phyloP scores from a whole-genome alignment of 2,113 vertebrate genomes.

The Amblyornis subalaris region DNA sequence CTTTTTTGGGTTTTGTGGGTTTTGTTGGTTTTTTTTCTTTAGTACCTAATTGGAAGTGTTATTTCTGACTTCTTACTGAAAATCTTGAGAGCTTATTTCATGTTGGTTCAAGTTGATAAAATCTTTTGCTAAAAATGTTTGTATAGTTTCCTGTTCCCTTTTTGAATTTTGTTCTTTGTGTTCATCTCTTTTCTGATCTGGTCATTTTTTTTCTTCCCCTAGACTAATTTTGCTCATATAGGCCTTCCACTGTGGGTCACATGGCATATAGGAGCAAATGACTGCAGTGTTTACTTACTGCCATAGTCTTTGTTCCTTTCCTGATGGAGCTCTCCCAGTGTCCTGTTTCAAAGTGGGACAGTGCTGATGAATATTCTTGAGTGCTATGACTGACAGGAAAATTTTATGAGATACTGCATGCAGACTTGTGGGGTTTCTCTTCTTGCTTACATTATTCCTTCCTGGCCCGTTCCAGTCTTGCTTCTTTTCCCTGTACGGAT shows the following conservation, averaged over 20 bases:
- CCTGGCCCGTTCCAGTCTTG: background rate
- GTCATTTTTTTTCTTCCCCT: background rate
- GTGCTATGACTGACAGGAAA: background rate
- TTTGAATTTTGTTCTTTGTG: background rate
- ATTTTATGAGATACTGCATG: background rate
- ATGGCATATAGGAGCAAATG: background rate
- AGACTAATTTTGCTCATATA: background rate
- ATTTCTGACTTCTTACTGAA: background rate
- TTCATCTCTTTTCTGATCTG: background rate
- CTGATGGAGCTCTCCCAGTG: background rate
- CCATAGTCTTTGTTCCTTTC: background rate
- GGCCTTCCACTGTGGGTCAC: background rate
- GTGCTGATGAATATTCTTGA: background rate
- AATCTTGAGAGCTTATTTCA: background rate
- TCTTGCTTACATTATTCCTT: background rate
- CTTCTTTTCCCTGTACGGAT: background rate
- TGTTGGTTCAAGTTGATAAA: background rate
- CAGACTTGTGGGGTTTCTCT: background rate
- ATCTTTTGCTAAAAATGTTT: background rate
- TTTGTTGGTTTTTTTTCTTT: background rate
- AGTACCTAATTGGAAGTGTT: background rate
- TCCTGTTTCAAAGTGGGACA: background rate
- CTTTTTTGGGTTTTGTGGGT: background rate
- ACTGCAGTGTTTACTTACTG: background rate
- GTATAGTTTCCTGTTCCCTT: background rate